phyloP scores from a whole-genome alignment of 2,113 vertebrate genomes.

The Phoenicopterus ruber region DNA sequence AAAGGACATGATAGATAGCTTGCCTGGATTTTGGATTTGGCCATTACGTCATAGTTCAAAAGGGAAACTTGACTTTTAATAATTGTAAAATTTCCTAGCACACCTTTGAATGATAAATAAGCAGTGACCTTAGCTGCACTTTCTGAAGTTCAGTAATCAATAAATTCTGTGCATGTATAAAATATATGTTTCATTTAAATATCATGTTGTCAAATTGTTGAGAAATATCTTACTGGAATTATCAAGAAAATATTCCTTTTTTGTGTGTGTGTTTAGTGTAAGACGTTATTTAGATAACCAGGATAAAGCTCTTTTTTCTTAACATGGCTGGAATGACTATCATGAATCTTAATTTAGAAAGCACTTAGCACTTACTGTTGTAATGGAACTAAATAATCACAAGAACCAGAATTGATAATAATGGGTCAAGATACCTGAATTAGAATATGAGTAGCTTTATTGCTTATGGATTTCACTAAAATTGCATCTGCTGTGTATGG shows the following conservation, averaged over 20 bases:
- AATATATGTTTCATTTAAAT: neutral
- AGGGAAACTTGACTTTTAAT: neutral
- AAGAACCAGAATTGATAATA: slow-evolving; percentile 33
- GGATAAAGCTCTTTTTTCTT: neutral
- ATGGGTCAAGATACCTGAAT: slow-evolving; percentile 32
- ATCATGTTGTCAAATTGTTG: neutral
- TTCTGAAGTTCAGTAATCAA: neutral
- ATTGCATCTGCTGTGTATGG: neutral
- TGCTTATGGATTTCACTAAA: slow-evolving; percentile 31
- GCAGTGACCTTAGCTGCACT: neutral
- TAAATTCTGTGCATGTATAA: neutral
- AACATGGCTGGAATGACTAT: neutral
- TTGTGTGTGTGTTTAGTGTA: neutral
- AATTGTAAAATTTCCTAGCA: neutral
- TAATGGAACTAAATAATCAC: slow-evolving; percentile 24
- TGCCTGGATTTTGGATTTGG: neutral
- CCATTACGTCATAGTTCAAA: neutral
- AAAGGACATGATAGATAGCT: neutral
- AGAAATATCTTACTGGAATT: neutral
- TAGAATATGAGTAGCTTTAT: slow-evolving; percentile 12
- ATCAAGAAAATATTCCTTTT: neutral
- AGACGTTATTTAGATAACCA: neutral
- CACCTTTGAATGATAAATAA: neutral
- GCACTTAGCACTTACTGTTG: neutral
- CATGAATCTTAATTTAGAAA: slow-evolving; percentile 44